phyloP scores from a whole-genome alignment of 2,797 vertebrate species.

The Spea hammondii region DNA sequence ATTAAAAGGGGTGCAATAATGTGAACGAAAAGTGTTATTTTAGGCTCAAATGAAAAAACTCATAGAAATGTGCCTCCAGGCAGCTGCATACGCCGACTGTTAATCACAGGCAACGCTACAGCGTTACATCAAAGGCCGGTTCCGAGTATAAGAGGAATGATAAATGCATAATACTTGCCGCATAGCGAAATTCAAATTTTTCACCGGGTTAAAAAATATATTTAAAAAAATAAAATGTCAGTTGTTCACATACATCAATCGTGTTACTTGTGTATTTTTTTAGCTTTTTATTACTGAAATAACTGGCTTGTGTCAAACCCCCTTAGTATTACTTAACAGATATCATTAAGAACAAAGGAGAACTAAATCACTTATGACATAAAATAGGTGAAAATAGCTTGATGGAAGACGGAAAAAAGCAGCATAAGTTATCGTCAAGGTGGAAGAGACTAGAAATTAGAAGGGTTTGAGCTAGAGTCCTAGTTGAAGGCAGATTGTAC shows the following conservation, averaged over 20 bases:
- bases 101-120: not conserved
- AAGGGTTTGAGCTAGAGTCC: conserved; percentile 67
- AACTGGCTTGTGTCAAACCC: conserved; percentile 59
- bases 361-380: conserved; percentile 53
- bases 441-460: conserved; percentile 71
- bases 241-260: conserved; percentile 36
- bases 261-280: conserved; percentile 2
- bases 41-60: not conserved
- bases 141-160: not conserved
- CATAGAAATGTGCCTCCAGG: not conserved
- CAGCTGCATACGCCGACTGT: not conserved
- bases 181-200: not conserved
- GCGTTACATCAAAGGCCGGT: not conserved
- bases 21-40: not conserved
- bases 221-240: not conserved
- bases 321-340: conserved; percentile 62
- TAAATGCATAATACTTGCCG: not conserved
- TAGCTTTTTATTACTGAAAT: conserved; percentile 34
- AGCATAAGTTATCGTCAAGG: conserved; percentile 69
- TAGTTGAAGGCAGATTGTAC: conserved; percentile 69
- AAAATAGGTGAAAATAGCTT: conserved; percentile 67
- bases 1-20: not conserved
- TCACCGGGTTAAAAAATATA: not conserved
- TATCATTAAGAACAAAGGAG: conserved; percentile 49
- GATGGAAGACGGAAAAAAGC: conserved; percentile 79